Evolutionary conservation across 2,888 invertebrate genomes (phyloP), one percentile per base, ranked within the genome.

Genomic region (Notodonta ziczac): DNA sequence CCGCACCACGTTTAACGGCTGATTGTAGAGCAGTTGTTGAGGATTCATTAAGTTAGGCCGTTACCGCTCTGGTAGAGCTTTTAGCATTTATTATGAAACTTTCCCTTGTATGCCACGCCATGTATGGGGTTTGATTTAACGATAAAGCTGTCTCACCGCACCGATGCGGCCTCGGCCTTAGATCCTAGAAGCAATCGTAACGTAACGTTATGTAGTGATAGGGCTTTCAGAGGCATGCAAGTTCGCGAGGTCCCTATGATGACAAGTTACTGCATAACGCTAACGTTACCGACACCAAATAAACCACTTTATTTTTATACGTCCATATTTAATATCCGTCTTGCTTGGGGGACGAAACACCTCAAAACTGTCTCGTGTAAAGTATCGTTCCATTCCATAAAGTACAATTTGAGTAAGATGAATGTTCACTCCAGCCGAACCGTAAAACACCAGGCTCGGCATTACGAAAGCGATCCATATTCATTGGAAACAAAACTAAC

Each of bases 341-440:
- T 62, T 63, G 59, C 66, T 61, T 58, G 59, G 56, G 60, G 57
- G 62, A 62, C 54, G 66, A 53, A 67, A 63, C 62, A 70, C 65
- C 64, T 69, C 66, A 72, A 73, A 79, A 80, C 78, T 80, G 80
- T 77, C 67, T 68, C 73, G 66, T 66, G 62, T 68, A 69, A 76
- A 80, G 78, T 81, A 76, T 77, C 77, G 74, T 71, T 72, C 68
- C 67, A 69, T 71, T 69, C 71, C 77, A 77, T 82, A 78, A 86
- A 86, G 80, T 80, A 81, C 76, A 83, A 86, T 85, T 86, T 85
- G 70, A 82, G 72, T 78, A 76, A 82, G 82, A 87, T 74, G 82
- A 82, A 86, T 80, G 80, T 66, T 77, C 72, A 74, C 76, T 81
- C 82, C 72, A 74, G 74, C 68, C 69, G 70, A 61, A 73, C 76